Base-by-base conservation (phyloP, 2,888 invertebrate genomes). In the Chesias legatella region DNA sequence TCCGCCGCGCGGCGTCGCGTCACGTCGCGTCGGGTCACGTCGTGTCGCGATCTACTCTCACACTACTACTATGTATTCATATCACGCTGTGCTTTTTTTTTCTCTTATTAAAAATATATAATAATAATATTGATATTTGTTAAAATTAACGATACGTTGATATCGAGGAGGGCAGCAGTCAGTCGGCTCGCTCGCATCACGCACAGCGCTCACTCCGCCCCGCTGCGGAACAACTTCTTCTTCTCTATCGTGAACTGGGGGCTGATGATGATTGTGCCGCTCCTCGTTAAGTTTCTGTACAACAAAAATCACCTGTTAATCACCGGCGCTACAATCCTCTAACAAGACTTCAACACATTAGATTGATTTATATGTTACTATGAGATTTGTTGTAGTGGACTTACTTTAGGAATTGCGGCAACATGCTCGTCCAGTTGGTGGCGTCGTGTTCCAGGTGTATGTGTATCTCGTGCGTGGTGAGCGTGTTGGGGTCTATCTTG, bases 361-460 rank as follows among this genome's bases (percentile, higher is more conserved):
- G n/a, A n/a, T n/a, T n/a, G n/a, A n/a, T n/a, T n/a, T n/a, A n/a
- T n/a, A n/a, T n/a, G n/a, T n/a, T n/a, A n/a, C n/a, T n/a, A n/a
- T n/a, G n/a, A n/a, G n/a, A n/a, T n/a, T n/a, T n/a, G n/a, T n/a
- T n/a, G n/a, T 21, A 8, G 42, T 6, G 54, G 54, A 92, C 94
- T 94, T 84, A 95, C 95, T 95, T 95, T 82, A 97, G 90, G 83
- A 97, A 94, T 81, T 96, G 95, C 79, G 95, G 95, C 82, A 97
- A 89, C 73, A 94, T 90, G 63, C 94, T 93, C 60, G 94, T 94
- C 97, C 97, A 97, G 71, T 94, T 93, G 63, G 94, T 93, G 47
- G 93, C 92, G 70, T 95, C 95, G 75, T 96, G 96, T 77, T 94
- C 94, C 58, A 97, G 90, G 34, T 95, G 96, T 56, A 97, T 90